Evolutionary conservation across 2,888 invertebrate genomes (phyloP), one percentile per base, ranked within the genome.

Genomic region (Thalpophila matura): DNA sequence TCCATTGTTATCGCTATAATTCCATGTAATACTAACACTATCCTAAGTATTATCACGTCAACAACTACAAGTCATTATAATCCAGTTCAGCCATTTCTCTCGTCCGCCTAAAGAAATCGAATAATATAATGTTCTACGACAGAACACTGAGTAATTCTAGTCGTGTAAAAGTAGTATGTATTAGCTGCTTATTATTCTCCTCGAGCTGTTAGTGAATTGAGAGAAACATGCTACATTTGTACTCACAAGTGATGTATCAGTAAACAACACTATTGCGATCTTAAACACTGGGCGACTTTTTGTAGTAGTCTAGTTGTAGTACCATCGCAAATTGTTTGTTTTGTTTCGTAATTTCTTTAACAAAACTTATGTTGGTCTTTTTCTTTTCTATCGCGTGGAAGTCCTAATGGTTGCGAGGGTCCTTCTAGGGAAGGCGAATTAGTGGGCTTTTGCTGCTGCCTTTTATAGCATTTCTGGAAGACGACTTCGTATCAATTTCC

Each of bases 141-240:
- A 59, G 59, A 70, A 73, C 67, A 59, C 68, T 35, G 35, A 73
- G 51, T 55, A 59, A 43, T 51, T 10, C 26, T 35, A 58, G 29
- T 38, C 46, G 27, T 64, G 65, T 47, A 47, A 35, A 51, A 35
- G 53, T 31, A 40, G 14, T 29, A 49, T 59, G 45, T 50, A 49
- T 54, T 55, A 59, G 24, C 67, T 60, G 27, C 51, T 71, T 73
- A 49, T 31, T n/a, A 71, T 71, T 74, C 74, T 45, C 45, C 26
- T 18, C 70, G 24, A 20, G 68, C 16, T 31, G 43, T 53, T 40
- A 53, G 38, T 14, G 74, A 53, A 67, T 71, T 56, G 42, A 74
- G 70, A 71, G 60, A 56, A 67, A 38, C 50, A 10, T 59, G 7
- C 40, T 5, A 29, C 67, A 59, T 66, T 31, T 38, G 37, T 55